Evolutionary conservation across 2,888 invertebrate species (phyloP).

Genomic region (Drosophila greeni): DNA sequence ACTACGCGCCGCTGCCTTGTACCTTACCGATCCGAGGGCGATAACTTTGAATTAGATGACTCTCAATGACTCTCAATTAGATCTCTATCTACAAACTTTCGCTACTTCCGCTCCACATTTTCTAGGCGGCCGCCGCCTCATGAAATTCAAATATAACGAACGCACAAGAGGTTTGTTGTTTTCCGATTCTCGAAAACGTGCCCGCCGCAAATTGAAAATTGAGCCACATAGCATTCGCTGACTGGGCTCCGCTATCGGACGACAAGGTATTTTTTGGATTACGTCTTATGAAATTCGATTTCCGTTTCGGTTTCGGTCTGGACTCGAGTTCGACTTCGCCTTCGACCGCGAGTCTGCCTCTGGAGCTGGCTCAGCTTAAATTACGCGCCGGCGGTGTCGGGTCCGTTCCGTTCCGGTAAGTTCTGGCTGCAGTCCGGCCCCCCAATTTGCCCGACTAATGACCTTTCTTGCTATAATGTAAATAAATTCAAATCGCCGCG

Average conservation of each 20-base stretch:
- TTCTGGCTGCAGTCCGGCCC: constrained; percentile 56
- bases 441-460: constrained; percentile 46
- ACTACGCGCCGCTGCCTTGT: background rate
- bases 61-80: constrained; percentile 7
- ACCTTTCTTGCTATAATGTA: constrained; percentile 42
- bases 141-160: constrained; percentile 30
- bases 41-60: constrained; percentile 13
- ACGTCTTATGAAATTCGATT: constrained; percentile 29
- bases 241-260: constrained; percentile 19
- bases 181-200: constrained; percentile 20
- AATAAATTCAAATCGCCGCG: constrained; percentile 32
- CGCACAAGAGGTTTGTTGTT: constrained; percentile 2
- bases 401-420: constrained; percentile 3
- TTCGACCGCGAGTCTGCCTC: constrained; percentile 1
- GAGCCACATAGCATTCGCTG: constrained; percentile 25
- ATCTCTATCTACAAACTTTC: constrained; percentile 7
- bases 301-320: constrained; percentile 15
- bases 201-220: constrained; percentile 16
- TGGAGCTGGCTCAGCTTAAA: constrained; percentile 11
- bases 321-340: background rate
- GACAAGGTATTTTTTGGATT: constrained; percentile 23
- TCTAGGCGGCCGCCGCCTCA: constrained; percentile 9
- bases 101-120: constrained; percentile 36
- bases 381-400: constrained; percentile 8
- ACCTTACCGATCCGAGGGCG: constrained; percentile 32